Evolutionary conservation across 2,797 vertebrate species (phyloP).

Genomic region (Spondyliosoma cantharus): DNA sequence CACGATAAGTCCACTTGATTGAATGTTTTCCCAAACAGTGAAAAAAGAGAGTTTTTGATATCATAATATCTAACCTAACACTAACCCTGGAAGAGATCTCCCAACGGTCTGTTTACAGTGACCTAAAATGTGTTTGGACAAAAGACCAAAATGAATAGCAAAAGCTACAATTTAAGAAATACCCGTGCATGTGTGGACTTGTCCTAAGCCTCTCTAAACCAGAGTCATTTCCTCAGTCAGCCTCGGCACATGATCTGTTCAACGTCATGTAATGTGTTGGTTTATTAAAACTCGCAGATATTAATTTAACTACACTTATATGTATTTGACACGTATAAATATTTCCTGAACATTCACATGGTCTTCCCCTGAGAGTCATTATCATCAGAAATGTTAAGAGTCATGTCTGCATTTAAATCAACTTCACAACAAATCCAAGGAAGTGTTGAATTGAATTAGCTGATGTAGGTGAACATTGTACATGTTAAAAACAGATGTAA

Average conservation of each 20-base stretch:
- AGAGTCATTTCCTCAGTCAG: background rate
- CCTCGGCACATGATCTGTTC: background rate
- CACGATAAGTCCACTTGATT: background rate
- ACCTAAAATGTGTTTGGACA: too few species aligned
- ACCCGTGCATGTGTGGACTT: too few species aligned
- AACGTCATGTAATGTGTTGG: background rate
- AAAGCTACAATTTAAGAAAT: too few species aligned
- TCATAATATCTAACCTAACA: too few species aligned
- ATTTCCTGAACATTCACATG: background rate
- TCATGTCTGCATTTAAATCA: background rate
- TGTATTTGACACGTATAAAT: background rate
- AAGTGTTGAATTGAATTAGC: background rate
- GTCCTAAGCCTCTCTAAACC: background rate
- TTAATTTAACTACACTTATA: background rate
- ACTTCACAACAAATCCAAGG: background rate
- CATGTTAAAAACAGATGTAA: background rate
- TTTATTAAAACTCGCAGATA: background rate
- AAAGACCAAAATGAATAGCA: too few species aligned
- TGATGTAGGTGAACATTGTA: background rate
- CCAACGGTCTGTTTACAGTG: too few species aligned
- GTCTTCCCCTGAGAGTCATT: background rate
- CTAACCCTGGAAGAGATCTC: too few species aligned
- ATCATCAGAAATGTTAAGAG: background rate
- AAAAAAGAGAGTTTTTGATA: too few species aligned
- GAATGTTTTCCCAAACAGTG: too few species aligned